phyloP scores from a whole-genome alignment of 1,140 invertebrate genomes.

The Melipona quadrifasciata region DNA sequence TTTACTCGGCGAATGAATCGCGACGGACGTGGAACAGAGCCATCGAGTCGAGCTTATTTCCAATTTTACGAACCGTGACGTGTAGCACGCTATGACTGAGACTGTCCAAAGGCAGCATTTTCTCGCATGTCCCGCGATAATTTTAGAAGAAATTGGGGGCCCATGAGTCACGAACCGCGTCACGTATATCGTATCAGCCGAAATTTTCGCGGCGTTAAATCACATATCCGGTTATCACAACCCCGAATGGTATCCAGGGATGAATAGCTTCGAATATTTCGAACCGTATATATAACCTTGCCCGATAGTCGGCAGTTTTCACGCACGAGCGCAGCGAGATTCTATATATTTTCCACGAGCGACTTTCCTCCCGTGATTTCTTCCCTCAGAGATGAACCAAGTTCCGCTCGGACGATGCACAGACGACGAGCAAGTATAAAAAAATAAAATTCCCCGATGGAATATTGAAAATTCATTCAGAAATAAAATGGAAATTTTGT shows the following conservation, averaged over 20 bases:
- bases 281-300: background rate
- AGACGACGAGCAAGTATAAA: no score
- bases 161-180: background rate
- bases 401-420: no score
- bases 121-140: background rate
- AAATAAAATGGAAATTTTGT: no score
- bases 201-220: constrained; percentile 10
- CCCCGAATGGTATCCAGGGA: background rate
- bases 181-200: no score
- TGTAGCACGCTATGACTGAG: no score
- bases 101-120: background rate
- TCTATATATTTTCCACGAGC: background rate
- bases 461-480: no score
- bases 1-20: background rate
- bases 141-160: background rate
- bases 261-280: background rate
- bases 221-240: background rate
- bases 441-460: no score
- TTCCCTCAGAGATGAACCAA: no score
- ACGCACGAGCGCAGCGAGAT: background rate
- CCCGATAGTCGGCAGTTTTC: constrained; percentile 6
- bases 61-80: background rate
- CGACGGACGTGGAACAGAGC: background rate
- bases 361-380: background rate
- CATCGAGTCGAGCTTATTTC: background rate